These are phyloP conservation scores for Pseudomugil tenellus DNA, from an alignment of 2,797 vertebrate genomes.

Conservation along the genomic window DNA sequence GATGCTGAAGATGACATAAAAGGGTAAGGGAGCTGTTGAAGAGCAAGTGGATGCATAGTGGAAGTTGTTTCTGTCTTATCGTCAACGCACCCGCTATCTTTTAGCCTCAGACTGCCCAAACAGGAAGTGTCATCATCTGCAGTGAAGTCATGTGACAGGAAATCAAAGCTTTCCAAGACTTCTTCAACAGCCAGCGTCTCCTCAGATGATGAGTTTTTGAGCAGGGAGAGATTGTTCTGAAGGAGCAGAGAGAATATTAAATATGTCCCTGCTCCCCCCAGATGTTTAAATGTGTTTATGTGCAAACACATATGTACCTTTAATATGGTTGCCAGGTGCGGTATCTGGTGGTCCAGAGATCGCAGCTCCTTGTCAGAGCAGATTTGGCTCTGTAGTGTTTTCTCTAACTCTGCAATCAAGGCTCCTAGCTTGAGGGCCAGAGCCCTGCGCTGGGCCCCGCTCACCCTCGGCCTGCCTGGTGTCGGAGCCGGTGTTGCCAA, in stretches of 20 bases:
- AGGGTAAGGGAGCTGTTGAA: not conserved
- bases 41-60: fast-evolving
- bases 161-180: constrained; percentile 93
- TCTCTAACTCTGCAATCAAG: constrained; percentile 82
- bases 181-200: constrained; percentile 91
- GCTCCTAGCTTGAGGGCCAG: constrained; percentile 57
- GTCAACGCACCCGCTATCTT: constrained; percentile 82
- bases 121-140: constrained; percentile 83
- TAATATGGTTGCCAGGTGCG: constrained; percentile 83
- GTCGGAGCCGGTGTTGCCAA: not conserved
- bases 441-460: constrained; percentile 51
- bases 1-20: constrained; percentile 52
- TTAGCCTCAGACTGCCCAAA: constrained; percentile 83
- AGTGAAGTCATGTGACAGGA: constrained; percentile 87
- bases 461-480: constrained; percentile 57
- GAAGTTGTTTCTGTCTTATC: not conserved
- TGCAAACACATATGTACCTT: constrained; percentile 78
- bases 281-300: not conserved
- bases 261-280: not conserved
- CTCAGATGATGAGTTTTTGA: constrained; percentile 77
- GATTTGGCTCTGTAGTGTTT: constrained; percentile 56
- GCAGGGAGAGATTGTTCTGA: constrained; percentile 77
- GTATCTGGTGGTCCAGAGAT: constrained; percentile 82
- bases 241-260: not conserved
- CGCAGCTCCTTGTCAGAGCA: constrained; percentile 72